Conservation (phyloP, 2,888 invertebrate species). For the Morpho achilles region DNA sequence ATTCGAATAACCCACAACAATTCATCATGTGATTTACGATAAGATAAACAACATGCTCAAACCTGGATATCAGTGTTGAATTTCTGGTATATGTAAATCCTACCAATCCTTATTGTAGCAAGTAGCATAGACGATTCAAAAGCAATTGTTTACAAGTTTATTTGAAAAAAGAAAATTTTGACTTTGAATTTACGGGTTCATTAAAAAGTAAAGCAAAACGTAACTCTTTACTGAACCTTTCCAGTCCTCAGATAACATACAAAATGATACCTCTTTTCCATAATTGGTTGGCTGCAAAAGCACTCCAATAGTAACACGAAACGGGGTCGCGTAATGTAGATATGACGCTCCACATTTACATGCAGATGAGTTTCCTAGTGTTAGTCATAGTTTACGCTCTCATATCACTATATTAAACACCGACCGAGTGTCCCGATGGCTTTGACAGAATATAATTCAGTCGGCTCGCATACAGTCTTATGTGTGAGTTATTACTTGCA, state of each 20-base stretch:
- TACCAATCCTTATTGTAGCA: no score
- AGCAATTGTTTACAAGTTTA: no score
- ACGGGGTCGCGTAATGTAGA: conserved; percentile 25
- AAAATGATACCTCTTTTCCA: conserved; percentile 19
- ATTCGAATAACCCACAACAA: no score
- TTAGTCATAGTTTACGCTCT: conserved; percentile 21
- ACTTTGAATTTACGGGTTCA: no score
- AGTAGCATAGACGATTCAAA: no score
- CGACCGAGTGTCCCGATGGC: conserved; percentile 17
- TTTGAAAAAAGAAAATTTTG: no score
- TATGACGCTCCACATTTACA: conserved; percentile 26
- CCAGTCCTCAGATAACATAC: conserved; percentile 8
- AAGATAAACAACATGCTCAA: no score
- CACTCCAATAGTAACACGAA: conserved; percentile 22
- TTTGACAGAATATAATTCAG: conserved; percentile 19
- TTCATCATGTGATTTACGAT: no score
- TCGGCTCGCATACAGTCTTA: conserved; percentile 8
- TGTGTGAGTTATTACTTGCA: not conserved
- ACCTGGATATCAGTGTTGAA: no score
- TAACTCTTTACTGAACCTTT: not conserved
- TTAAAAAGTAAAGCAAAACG: no score
- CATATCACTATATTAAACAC: conserved; percentile 24
- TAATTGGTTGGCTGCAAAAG: conserved; percentile 26
- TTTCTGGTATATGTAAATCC: no score
- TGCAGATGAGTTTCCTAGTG: conserved; percentile 26